Evolutionary conservation across 2,888 invertebrate genomes (phyloP).

Genomic region (Lepidonotus clava): DNA sequence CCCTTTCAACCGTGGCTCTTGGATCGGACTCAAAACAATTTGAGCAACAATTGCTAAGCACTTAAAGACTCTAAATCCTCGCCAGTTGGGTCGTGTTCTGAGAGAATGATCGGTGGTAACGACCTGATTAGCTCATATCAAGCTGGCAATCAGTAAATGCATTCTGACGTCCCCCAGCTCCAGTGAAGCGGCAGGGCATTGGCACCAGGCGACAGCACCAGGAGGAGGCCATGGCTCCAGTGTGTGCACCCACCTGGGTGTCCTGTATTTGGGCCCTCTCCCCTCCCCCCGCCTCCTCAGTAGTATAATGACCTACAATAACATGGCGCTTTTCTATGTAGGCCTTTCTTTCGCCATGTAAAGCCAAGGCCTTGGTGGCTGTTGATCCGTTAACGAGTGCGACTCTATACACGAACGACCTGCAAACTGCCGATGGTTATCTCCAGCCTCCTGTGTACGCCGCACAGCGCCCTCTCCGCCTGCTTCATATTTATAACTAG

Average conservation of each 20-base stretch:
- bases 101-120: neutral
- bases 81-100: neutral
- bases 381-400: slow-evolving; percentile 35
- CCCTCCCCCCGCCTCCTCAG: no score
- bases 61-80: slow-evolving; percentile 26
- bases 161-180: slow-evolving; percentile 11
- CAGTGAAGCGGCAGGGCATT: no score
- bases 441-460: neutral
- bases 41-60: slow-evolving; percentile 42
- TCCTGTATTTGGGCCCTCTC: no score
- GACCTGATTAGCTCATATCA: slow-evolving; percentile 29
- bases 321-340: neutral
- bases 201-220: no score
- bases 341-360: neutral
- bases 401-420: slow-evolving; percentile 22
- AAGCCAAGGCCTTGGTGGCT: neutral
- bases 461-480: no score
- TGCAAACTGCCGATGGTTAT: neutral
- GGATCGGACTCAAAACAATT: slow-evolving; percentile 37
- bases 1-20: slow-evolving; percentile 32
- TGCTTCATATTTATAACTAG: no score
- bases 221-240: no score
- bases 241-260: no score
- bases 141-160: slow-evolving; percentile 18
- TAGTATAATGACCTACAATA: no score